These are phyloP conservation scores for Mylabris sibirica DNA, from an alignment of 2,888 invertebrate genomes.

Conservation along the genomic window DNA sequence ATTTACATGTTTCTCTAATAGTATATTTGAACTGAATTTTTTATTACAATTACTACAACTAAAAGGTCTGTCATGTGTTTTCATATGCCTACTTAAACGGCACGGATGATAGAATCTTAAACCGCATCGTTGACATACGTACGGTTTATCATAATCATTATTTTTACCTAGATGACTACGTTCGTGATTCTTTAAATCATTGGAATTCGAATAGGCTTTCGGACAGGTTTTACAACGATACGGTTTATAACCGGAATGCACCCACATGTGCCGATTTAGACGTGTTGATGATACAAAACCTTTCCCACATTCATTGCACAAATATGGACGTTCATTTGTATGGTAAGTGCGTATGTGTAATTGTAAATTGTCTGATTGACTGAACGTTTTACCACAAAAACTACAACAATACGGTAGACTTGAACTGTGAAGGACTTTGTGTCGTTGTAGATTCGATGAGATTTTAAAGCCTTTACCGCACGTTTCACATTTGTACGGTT, in stretches of 20 bases:
- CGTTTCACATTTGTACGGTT: slow-evolving; percentile 55
- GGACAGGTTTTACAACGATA: slow-evolving; percentile 52
- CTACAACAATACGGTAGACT: slow-evolving; percentile 54
- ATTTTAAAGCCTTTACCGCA: slow-evolving; percentile 57
- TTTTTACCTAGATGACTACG: slow-evolving; percentile 41
- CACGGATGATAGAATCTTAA: slow-evolving; percentile 58
- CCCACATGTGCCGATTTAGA: slow-evolving; percentile 58
- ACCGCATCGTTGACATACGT: slow-evolving; percentile 51
- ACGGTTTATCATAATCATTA: slow-evolving; percentile 49
- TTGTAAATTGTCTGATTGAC: slow-evolving; percentile 56
- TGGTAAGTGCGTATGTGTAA: slow-evolving; percentile 57
- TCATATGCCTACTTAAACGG: slow-evolving; percentile 62
- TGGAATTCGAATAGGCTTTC: slow-evolving; percentile 54
- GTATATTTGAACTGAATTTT: slow-evolving; percentile 45
- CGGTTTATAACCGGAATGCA: slow-evolving; percentile 56
- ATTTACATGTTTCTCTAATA: slow-evolving; percentile 48
- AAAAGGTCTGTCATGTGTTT: slow-evolving; percentile 57
- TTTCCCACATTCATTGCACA: slow-evolving; percentile 58
- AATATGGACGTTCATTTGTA: slow-evolving; percentile 56
- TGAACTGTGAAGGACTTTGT: slow-evolving; percentile 55
- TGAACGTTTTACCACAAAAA: slow-evolving; percentile 57
- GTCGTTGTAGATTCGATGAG: slow-evolving; percentile 55
- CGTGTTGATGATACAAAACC: slow-evolving; percentile 56
- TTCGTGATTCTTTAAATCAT: slow-evolving; percentile 55
- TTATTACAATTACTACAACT: slow-evolving; percentile 50